Conservation (phyloP, 2,888 invertebrate species). For the Drosophila austrosaltans region DNA sequence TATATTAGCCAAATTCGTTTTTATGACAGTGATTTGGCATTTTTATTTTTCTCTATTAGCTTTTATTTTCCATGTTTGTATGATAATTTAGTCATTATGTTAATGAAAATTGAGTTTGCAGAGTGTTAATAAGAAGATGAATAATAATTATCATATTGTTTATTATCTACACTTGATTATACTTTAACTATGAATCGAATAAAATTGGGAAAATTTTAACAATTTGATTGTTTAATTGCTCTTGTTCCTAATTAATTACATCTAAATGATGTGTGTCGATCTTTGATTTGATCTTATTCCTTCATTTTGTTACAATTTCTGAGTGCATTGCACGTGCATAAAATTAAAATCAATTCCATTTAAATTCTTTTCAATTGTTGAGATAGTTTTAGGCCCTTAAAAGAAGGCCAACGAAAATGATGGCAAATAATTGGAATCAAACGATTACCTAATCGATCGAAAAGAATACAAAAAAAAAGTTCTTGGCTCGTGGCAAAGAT, state of each 20-base stretch:
- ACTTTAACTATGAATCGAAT: no score
- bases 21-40: constrained; percentile 1
- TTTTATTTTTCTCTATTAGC: constrained; percentile 2
- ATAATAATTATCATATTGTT: not conserved
- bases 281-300: constrained; percentile 15
- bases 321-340: constrained; percentile 68
- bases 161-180: not conserved
- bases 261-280: not conserved
- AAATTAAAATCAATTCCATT: constrained; percentile 65
- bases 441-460: not conserved
- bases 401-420: no score
- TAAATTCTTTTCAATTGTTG: constrained; percentile 35
- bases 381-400: constrained; percentile 22
- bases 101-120: constrained; percentile 25
- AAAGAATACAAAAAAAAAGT: no score
- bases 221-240: constrained; percentile 1
- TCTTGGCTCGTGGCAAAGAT: no score
- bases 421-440: not conserved
- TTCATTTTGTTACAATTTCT: not conserved
- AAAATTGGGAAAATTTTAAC: not conserved
- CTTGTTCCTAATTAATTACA: no score
- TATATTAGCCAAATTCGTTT: not conserved
- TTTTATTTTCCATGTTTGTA: constrained; percentile 26
- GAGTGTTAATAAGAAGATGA: not conserved
- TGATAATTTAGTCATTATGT: constrained; percentile 52